Conservation (phyloP, 2,888 invertebrate genomes). For the Zygothrica quintamaculata region DNA sequence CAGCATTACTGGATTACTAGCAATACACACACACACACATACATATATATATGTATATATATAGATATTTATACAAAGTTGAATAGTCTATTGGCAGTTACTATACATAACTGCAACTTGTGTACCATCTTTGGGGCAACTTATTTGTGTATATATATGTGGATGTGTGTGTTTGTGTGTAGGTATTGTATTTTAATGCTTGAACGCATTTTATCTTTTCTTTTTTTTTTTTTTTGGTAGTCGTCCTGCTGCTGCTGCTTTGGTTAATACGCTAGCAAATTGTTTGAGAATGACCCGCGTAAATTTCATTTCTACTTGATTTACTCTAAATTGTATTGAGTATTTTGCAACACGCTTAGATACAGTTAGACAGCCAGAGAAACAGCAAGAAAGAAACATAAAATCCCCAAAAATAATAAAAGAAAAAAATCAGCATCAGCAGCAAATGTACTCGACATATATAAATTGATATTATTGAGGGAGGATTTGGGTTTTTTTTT, state of each 20-base stretch:
- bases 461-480: constrained; percentile 65
- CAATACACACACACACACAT: too few relatives aligned
- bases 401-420: too few relatives aligned
- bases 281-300: constrained; percentile 78
- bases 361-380: too few relatives aligned
- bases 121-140: constrained; percentile 27
- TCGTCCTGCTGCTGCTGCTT: constrained; percentile 28
- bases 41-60: constrained; percentile 11
- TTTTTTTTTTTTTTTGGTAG: too few relatives aligned
- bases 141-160: too few relatives aligned
- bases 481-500: too few relatives aligned
- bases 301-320: constrained; percentile 71
- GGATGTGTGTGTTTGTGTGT: too few relatives aligned
- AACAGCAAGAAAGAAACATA: too few relatives aligned
- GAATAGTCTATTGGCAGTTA: constrained; percentile 8
- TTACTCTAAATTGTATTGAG: constrained; percentile 73
- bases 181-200: constrained; percentile 69
- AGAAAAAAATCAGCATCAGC: constrained; percentile 30
- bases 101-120: constrained; percentile 24
- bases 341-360: too few relatives aligned
- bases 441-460: constrained; percentile 53
- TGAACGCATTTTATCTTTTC: constrained; percentile 68
- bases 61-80: constrained; percentile 12
- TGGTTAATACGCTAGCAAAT: constrained; percentile 69
- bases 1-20: constrained; percentile 31